Base-by-base conservation (phyloP, 2,797 vertebrate genomes). In the Thalassophryne amazonica region DNA sequence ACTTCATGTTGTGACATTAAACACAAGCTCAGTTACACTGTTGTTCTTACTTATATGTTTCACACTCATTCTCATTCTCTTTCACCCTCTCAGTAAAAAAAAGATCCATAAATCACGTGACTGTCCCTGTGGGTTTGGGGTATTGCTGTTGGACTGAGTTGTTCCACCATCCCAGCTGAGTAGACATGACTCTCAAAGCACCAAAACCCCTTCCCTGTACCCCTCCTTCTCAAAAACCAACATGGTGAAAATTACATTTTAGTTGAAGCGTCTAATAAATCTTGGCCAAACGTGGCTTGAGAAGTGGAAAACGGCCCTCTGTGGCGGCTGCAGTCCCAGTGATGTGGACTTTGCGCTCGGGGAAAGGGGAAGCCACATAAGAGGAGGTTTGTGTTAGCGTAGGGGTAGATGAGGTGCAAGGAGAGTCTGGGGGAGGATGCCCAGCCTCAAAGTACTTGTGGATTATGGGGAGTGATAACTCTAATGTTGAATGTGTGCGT, bases 181-280 rank as follows among this genome's bases (percentile, higher is more conserved):
- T 34, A 80, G 77, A 71, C 72, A 57, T 53, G 71, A 78, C 30
- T 80, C 67, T 64, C 45, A 64, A 77, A 63, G 54, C 47, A 54
- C 47, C 45, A 41, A 61, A 69, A 45, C 30, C 7, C 35, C 47
- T 55, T 41, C 42, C 54, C 65, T 17, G 24, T 50, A 59, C 73
- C 72, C 73, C 69, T 58, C 43, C 55, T 58, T 81, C 57, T 58
- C 46, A 79, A 84, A 87, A 88, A 68, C 72, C 78, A 88, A 86
- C 82, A 85, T 73, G 77, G 81, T 87, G 81, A 87, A 86, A 85
- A 87, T 88, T 73, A 81, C 85, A 81, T 85, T 79, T 84, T 60
- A 81, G 81, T 86, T 76, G 54, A 83, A 69, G 72, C 76, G 69
- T 63, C 65, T 69, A 87, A 88, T 89, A 89, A 89, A 87, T 90